A percentile compares a stretch with the other conserved stretches of the same genome.
Evolutionary conservation across 2,888 invertebrate genomes (phyloP).

Genomic region (Hydrotaea cyrtoneurina): DNA sequence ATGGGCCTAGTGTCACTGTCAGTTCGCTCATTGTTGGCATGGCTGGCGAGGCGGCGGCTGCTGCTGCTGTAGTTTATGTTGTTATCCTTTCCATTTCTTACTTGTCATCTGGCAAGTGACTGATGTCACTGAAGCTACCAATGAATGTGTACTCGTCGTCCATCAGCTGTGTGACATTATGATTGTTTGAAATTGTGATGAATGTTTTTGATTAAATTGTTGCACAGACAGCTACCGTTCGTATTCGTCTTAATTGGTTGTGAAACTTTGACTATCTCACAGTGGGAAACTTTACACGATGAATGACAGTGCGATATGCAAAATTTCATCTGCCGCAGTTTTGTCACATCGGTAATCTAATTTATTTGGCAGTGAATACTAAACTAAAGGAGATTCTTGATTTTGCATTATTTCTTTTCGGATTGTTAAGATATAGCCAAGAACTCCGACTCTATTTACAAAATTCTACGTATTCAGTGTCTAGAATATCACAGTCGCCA

Average conservation of each 20-base stretch:
- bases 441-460: too few relatives aligned
- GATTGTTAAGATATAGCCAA: too few relatives aligned
- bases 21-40: conserved; percentile 15
- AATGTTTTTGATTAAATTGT: conserved; percentile 39
- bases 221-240: conserved; percentile 15
- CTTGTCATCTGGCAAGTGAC: conserved; percentile 47
- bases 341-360: too few relatives aligned
- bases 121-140: conserved; percentile 35
- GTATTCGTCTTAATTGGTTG: conserved; percentile 46
- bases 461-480: too few relatives aligned
- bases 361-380: too few relatives aligned
- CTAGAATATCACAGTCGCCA: too few relatives aligned
- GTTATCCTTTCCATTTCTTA: conserved; percentile 69
- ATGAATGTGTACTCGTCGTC: not conserved
- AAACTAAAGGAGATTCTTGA: too few relatives aligned
- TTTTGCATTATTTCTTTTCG: too few relatives aligned
- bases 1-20: conserved; percentile 49
- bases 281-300: not conserved
- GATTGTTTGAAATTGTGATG: conserved; percentile 57
- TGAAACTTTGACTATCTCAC: conserved; percentile 1
- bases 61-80: conserved; percentile 57
- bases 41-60: conserved; percentile 38
- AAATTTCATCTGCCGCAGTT: too few relatives aligned
- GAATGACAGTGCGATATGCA: not conserved
- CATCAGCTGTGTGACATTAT: conserved; percentile 56